A percentile compares a stretch with the other conserved stretches of the same genome.
Conservation (phyloP, 2,797 vertebrate species). For the Tapirus indicus region DNA sequence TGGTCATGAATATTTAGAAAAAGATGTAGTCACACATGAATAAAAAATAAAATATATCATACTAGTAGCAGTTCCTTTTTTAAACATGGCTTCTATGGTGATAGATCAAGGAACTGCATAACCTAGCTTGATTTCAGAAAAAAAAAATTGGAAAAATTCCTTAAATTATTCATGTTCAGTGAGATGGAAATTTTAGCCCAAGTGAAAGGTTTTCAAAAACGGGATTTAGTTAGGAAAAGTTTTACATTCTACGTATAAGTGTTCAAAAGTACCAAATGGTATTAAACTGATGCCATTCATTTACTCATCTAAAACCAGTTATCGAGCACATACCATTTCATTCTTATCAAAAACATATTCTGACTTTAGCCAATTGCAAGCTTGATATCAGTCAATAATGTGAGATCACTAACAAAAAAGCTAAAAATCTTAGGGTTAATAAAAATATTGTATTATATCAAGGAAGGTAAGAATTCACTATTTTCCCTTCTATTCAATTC, state of each 20-base stretch:
- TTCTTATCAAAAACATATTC: not conserved
- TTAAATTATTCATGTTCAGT: not conserved
- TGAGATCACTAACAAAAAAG: not conserved
- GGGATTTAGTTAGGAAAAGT: not conserved
- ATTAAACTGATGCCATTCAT: not conserved
- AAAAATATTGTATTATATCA: not conserved
- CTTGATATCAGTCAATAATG: not conserved
- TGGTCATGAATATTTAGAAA: not conserved
- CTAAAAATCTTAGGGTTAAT: not conserved
- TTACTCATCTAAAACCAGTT: not conserved
- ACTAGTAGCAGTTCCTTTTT: not conserved
- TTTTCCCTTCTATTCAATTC: not conserved
- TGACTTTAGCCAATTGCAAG: not conserved
- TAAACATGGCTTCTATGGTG: not conserved
- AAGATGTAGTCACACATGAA: not conserved
- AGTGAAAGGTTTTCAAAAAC: not conserved
- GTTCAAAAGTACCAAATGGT: not conserved
- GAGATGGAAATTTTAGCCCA: not conserved
- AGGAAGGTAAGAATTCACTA: not conserved
- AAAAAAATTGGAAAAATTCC: not conserved
- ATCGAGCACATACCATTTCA: not conserved
- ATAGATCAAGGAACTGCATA: not conserved
- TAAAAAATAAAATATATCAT: not conserved
- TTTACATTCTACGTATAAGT: not conserved
- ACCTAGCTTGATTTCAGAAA: not conserved